These are phyloP conservation scores for Caretta caretta DNA, from an alignment of 2,113 vertebrate genomes.

Conservation along the genomic window DNA sequence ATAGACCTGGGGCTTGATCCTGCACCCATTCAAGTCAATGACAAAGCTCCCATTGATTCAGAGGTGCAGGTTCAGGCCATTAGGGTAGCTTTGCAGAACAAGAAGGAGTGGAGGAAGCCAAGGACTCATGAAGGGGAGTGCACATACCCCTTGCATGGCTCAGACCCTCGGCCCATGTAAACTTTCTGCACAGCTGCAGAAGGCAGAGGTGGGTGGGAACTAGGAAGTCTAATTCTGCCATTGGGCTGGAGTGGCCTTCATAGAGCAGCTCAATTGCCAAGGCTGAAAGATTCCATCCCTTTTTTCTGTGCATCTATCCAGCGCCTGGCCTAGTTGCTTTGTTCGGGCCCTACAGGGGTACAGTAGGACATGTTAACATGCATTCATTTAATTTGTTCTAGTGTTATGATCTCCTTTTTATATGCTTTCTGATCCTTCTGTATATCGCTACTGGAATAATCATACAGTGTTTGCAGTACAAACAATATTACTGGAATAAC, in stretches of 20 bases:
- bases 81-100: not conserved
- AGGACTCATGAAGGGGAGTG: not conserved
- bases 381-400: not conserved
- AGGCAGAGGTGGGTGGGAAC: not conserved
- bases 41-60: not conserved
- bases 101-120: not conserved
- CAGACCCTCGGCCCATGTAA: not conserved
- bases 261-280: not conserved
- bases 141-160: not conserved
- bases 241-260: not conserved
- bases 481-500: not conserved
- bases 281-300: not conserved
- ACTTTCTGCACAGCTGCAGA: not conserved
- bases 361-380: not conserved
- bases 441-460: not conserved
- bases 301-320: not conserved
- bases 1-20: not conserved
- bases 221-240: not conserved
- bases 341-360: not conserved
- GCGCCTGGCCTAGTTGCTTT: not conserved
- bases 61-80: not conserved
- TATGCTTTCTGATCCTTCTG: not conserved
- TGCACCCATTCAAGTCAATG: not conserved
- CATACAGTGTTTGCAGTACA: not conserved
- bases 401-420: not conserved